These are phyloP conservation scores for Bubo scandiacus DNA, from an alignment of 2,113 vertebrate species.

Conservation along the genomic window DNA sequence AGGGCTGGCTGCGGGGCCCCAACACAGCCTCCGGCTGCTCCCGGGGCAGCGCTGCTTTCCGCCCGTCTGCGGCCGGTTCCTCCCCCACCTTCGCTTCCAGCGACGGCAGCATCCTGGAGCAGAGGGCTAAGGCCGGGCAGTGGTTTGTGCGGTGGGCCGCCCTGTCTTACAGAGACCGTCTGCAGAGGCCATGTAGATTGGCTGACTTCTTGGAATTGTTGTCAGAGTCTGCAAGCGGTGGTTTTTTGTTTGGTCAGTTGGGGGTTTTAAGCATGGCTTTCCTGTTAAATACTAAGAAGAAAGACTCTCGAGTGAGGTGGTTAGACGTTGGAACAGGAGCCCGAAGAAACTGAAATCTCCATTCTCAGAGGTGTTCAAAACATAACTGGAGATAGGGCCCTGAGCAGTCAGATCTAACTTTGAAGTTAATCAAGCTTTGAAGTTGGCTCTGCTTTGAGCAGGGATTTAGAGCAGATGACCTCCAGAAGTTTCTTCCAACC, in stretches of 20 bases:
- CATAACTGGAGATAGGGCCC: too few relatives aligned
- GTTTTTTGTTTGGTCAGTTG: too few relatives aligned
- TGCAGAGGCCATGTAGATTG: rapidly evolving
- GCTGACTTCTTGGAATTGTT: rapidly evolving
- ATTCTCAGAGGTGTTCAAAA: neutral
- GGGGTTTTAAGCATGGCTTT: neutral
- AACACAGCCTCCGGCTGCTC: neutral
- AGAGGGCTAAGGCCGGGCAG: neutral
- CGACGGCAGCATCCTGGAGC: neutral
- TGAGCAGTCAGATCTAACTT: neutral
- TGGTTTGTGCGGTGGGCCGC: neutral
- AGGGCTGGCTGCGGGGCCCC: neutral
- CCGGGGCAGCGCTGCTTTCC: neutral
- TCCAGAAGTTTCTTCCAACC: neutral
- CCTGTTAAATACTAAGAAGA: neutral
- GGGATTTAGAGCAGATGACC: neutral
- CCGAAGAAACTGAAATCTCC: rapidly evolving
- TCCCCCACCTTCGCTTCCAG: neutral
- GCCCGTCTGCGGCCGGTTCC: rapidly evolving
- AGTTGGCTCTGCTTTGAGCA: neutral
- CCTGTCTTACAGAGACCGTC: too few relatives aligned
- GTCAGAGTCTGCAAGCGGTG: too few relatives aligned
- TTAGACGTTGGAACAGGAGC: neutral
- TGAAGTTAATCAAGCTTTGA: rapidly evolving
- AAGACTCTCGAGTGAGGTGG: neutral